phyloP scores from a whole-genome alignment of 2,113 vertebrate genomes.

The Sitta europaea region DNA sequence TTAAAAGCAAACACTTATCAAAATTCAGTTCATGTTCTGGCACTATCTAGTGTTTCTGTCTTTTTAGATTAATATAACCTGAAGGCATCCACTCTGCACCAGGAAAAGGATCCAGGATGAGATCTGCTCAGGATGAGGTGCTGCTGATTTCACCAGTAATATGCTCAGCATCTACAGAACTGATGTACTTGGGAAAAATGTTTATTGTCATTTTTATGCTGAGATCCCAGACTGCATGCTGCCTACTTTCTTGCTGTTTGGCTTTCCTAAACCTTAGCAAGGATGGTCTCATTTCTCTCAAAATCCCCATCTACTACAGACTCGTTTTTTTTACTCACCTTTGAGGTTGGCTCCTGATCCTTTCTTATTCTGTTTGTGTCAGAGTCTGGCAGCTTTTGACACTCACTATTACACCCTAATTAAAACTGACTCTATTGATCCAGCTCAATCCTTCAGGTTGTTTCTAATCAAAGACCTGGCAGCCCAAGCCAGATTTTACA shows the following conservation, averaged over 20 bases:
- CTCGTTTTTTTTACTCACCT: neutral
- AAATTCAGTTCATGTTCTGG: conserved; percentile 49
- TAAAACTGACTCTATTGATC: conserved; percentile 16
- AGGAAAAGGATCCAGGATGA: neutral
- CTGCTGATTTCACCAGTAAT: neutral
- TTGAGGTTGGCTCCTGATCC: neutral
- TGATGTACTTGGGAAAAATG: neutral
- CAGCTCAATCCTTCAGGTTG: neutral
- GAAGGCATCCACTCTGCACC: neutral
- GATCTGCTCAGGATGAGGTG: neutral
- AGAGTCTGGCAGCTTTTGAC: neutral
- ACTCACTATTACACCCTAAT: neutral
- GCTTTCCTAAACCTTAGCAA: neutral
- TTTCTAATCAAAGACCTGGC: neutral
- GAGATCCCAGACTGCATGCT: neutral
- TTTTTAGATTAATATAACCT: conserved; percentile 13
- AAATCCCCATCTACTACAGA: neutral
- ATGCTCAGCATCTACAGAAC: neutral
- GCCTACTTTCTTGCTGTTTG: neutral
- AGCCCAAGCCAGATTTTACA: neutral
- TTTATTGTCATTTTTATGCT: neutral
- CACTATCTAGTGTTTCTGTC: conserved; percentile 17
- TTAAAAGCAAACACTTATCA: conserved; percentile 45
- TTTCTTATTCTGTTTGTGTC: neutral
- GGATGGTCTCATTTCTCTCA: neutral